A percentile compares a stretch with the other conserved stretches of the same genome.
phyloP scores from a whole-genome alignment of 2,113 vertebrate species.

The Stigmatopora nigra region DNA sequence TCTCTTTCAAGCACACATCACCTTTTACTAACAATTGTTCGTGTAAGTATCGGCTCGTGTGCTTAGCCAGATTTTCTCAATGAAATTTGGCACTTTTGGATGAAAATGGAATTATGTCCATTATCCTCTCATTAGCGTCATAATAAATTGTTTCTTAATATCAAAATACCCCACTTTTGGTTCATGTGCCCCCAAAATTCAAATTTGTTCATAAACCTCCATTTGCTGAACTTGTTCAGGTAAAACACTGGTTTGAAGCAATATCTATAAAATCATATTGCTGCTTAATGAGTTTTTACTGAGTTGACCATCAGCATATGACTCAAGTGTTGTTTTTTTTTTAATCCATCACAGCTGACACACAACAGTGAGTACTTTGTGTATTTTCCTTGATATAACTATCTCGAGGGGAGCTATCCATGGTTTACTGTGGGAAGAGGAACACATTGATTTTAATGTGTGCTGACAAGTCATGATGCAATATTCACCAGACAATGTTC shows the following conservation, averaged over 20 bases:
- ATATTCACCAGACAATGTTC: constrained; percentile 51
- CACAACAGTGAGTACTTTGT: neutral
- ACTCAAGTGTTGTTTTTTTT: neutral
- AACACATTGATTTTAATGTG: constrained; percentile 39
- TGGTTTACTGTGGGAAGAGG: constrained; percentile 38
- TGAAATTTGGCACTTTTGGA: too few relatives aligned
- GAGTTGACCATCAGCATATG: neutral
- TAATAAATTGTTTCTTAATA: too few relatives aligned
- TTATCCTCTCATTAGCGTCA: too few relatives aligned
- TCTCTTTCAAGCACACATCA: too few relatives aligned
- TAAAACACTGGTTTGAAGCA: neutral
- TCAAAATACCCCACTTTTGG: too few relatives aligned
- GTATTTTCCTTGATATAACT: neutral
- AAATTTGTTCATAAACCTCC: too few relatives aligned
- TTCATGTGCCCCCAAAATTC: too few relatives aligned
- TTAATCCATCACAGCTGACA: neutral
- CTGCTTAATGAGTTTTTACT: neutral
- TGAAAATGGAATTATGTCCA: too few relatives aligned
- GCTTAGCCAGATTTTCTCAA: too few relatives aligned
- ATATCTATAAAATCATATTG: neutral
- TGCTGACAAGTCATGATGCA: constrained; percentile 44
- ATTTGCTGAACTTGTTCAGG: too few relatives aligned
- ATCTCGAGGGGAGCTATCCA: neutral
- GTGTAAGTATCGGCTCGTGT: too few relatives aligned
- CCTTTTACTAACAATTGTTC: too few relatives aligned